Evolutionary conservation across 2,888 invertebrate species (phyloP).

Genomic region (Catocala fraxini): DNA sequence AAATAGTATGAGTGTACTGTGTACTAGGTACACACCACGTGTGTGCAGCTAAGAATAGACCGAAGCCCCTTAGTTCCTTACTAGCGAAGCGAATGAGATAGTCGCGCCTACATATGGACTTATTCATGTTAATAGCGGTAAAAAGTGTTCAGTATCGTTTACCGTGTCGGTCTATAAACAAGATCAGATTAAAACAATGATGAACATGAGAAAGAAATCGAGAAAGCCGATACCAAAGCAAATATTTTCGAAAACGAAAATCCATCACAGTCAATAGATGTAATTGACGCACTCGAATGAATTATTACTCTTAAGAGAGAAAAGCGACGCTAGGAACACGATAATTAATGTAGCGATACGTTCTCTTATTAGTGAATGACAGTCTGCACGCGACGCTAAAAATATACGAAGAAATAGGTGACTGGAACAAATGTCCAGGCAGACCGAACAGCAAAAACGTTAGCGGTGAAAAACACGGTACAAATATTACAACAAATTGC

Average conservation of each 20-base stretch:
- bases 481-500: conserved; percentile 32
- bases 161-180: neutral
- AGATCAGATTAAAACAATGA: conserved; percentile 5
- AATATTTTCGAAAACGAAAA: conserved; percentile 46
- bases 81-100: neutral
- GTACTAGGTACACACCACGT: conserved; percentile 3
- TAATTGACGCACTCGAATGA: conserved; percentile 55
- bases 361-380: conserved; percentile 53
- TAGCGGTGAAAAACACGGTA: conserved; percentile 23
- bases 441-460: conserved; percentile 35
- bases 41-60: neutral
- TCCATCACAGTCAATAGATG: conserved; percentile 49
- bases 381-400: conserved; percentile 61
- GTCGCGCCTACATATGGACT: neutral
- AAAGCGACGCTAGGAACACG: conserved; percentile 52
- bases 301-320: conserved; percentile 55
- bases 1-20: neutral
- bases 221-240: conserved; percentile 48
- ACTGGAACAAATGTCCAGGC: conserved; percentile 55
- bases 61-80: neutral
- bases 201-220: conserved; percentile 35
- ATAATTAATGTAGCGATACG: conserved; percentile 60
- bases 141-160: neutral
- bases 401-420: conserved; percentile 62
- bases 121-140: neutral